A percentile compares a stretch with the other conserved stretches of the same genome.
phyloP scores from a whole-genome alignment of 2,888 invertebrate genomes.

The Brenthis hecate region DNA sequence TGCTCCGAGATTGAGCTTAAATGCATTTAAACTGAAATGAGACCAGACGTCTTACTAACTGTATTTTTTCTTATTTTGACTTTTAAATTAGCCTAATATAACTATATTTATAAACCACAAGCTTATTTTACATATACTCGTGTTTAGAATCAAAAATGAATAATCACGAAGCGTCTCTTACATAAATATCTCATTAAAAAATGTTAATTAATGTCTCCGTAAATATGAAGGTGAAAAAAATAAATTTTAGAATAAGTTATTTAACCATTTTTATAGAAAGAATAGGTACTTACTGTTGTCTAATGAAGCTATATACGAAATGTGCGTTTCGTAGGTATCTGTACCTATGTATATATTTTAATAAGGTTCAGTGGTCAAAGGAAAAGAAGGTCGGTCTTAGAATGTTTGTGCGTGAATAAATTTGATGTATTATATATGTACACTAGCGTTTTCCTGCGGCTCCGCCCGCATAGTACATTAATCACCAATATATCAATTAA shows the following conservation, averaged over 20 bases:
- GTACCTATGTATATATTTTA: not conserved
- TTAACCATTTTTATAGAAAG: not conserved
- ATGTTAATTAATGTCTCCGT: not conserved
- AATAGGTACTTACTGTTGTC: not conserved
- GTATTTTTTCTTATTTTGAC: conserved; percentile 19
- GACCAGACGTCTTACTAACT: conserved; percentile 21
- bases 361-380: conserved; percentile 14
- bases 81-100: not conserved
- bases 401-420: not conserved
- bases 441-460: no score
- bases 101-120: not conserved
- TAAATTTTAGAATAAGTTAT: no score
- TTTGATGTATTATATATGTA: not conserved
- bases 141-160: no score
- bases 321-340: not conserved
- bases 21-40: conserved; percentile 53
- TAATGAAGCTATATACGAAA: not conserved
- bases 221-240: not conserved
- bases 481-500: no score
- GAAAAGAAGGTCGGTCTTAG: conserved; percentile 13
- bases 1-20: conserved; percentile 63
- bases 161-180: no score
- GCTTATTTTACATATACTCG: no score
- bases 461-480: no score
- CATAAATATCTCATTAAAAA: no score